Conservation (phyloP, 2,113 vertebrate species). For the human (Homo sapiens) region DNA sequence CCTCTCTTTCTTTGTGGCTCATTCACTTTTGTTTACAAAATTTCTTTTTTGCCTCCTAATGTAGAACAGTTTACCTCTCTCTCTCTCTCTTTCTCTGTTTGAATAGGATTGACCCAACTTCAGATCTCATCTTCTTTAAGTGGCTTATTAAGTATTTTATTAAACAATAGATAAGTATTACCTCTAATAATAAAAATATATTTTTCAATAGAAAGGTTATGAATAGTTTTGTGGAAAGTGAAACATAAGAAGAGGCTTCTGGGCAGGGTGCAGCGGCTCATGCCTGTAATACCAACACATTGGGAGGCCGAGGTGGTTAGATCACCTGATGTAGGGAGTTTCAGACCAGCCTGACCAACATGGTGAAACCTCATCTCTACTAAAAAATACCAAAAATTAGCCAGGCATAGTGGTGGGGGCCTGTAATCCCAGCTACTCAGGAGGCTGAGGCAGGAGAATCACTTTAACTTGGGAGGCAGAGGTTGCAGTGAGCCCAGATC, state of each 20-base stretch:
- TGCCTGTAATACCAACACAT: too few species aligned
- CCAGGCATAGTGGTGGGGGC: too few species aligned
- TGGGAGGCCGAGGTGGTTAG: too few species aligned
- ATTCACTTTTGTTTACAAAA: neutral
- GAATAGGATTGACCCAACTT: neutral
- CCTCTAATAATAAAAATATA: neutral
- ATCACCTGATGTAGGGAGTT: too few species aligned
- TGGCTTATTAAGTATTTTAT: neutral
- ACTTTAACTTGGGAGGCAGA: too few species aligned
- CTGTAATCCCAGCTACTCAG: too few species aligned
- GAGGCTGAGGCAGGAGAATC: too few species aligned
- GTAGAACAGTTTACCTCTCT: neutral
- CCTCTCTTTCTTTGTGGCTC: neutral
- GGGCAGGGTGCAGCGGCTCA: too few species aligned
- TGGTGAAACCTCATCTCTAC: too few species aligned
- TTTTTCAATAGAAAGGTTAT: neutral
- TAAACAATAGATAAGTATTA: neutral
- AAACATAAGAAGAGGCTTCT: neutral
- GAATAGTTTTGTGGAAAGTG: neutral
- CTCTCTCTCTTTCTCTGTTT: neutral
- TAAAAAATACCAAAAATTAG: too few species aligned
- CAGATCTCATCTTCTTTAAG: neutral
- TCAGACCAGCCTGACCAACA: too few species aligned
- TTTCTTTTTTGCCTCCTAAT: neutral
- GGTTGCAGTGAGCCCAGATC: too few species aligned